Base-by-base conservation (phyloP, 2,113 vertebrate species). In the Leucopsar rothschildi region DNA sequence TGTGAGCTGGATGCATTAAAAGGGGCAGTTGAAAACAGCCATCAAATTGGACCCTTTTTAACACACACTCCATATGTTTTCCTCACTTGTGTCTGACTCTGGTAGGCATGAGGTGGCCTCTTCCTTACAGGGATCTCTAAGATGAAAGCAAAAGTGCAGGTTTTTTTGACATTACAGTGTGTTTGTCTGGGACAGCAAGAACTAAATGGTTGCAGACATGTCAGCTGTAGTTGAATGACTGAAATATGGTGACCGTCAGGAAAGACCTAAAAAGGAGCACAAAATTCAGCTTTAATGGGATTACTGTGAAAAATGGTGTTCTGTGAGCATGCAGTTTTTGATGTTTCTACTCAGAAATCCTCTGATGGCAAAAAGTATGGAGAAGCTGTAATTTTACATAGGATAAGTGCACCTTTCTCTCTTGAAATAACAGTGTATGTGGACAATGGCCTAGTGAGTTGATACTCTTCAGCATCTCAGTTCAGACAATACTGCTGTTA, bases 61-160 rank as follows among this genome's bases (percentile, higher is more conserved):
- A 22, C 40, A 31, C 8, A 39, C 17, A 5, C 14, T 20, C 15
- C 3, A 5, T 35, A 8, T 10, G 18, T 31, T 72, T 88, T 79
- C 31, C 18, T 68, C 11, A 4, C 0, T 0, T 31, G 15, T 63
- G 6, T 45, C 35, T 72, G 39, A 25, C 52, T 75, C 37, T 59
- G 31, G 37, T 59, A 89, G 68, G n/a, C 18, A 9, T 42, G 49
- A 81, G 8, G 6, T 52, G 45, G 33, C 14, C 16, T 80, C 21
- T 42, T 31, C 44, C 39, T n/a, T 25, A 68, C 28, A 44, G 25
- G 29, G 13, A 9, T 23, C 33, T 75, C 35, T 49, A 63, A 55
- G 57, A n/a, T 29, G 16, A 55, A 31, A 75, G 27, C 1, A 2
- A 16, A 13, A 33, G 10, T 33, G 27, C 1, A 2, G 8, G 8